Base-by-base conservation (phyloP, 2,888 invertebrate genomes). In the Tenthredo scrophulariae region DNA sequence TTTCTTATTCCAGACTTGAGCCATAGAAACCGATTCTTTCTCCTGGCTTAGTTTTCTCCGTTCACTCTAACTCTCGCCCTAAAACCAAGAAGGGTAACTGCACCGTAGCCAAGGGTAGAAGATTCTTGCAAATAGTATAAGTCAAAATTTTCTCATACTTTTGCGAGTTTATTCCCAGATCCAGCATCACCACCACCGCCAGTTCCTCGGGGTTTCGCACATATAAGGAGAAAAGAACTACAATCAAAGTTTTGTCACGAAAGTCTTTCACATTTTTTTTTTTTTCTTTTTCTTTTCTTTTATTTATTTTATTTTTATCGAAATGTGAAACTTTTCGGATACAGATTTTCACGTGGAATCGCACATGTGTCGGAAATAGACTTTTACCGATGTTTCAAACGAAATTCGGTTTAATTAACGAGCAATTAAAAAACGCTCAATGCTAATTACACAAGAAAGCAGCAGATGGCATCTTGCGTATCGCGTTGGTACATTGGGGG, bases 1-100 rank as follows among this genome's bases (percentile, higher is more conserved):
- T 43, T 74, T 74, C 72, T 74, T 74, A 74, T 74, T 40, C n/a
- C 43, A 74, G 72, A 74, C 72, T 74, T 74, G 40, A 74, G 72
- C 37, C 40, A 46, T 46, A 26, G 79, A 54, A 54, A 79, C 33
- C 75, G 43, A 67, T 67, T 67, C 33, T 67, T 29, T 18, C 7
- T 54, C n/a, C 54, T 6, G 26, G 33, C 18, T 67, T 67, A 26
- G 13, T 67, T 33, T 67, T 67, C 67, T 33, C 18, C 13, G 22
- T 29, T 33, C 33, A 33, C 67, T 33, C 62, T 29, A 13, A 22
- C 62, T 62, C 62, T 62, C 62, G 10, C 62, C 62, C 62, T 22
- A 22, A 29, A 29, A 62, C 62, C 22, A 26, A 62, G 62, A 4
- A 62, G 26, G 62, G 13, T 62, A 62, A 29, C 62, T 26, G 67